Evolutionary conservation across 2,888 invertebrate species (phyloP), one percentile per base, ranked within the genome.

Genomic region (Heteromyza rotundicornis): DNA sequence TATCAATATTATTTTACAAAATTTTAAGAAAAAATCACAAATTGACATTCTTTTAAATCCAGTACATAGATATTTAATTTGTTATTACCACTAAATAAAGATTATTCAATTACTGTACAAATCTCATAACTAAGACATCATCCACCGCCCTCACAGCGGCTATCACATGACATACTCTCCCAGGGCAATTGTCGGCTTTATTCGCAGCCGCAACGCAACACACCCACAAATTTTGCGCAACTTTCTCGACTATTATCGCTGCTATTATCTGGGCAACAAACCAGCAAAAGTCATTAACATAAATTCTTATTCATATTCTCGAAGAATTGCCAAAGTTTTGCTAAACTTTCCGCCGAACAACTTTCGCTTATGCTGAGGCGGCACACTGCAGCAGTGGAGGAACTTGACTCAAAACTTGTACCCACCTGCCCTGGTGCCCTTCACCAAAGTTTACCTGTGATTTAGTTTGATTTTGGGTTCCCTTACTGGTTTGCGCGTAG

Each of bases 261-360:
- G 40, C 8, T 40, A 40, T 40, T n/a, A 40, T 40, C 40, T 10
- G 16, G 50, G 47, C 57, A 23, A 35, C 64, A 56, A 60, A 47
- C 17, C 47, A 19, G 7, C 17, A 47, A 73, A 76, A 73, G 73
- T 73, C 74, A 73, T 73, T 73, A 73, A 73, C 73, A 73, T 73
- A 76, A 73, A 73, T 73, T 73, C 73, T 65, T 71, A 64, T 69
- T 63, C 64, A 62, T 70, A 71, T 47, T 47, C 47, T 40, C 40
- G n/a, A 40, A 40, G 14, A 27, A 27, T 27, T 7, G 10, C 27
- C 27, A 40, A 27, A 27, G 40, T 40, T 40, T 10, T 10, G 40
- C 2, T 10, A 40, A 40, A 40, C 10, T 40, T 40, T 40, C n/a
- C 40, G 8, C n/a, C 2, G 40, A n/a, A 10, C 40, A 40, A 40